Conservation (phyloP, 1,140 invertebrate genomes). For the Phthorimaea operculella region DNA sequence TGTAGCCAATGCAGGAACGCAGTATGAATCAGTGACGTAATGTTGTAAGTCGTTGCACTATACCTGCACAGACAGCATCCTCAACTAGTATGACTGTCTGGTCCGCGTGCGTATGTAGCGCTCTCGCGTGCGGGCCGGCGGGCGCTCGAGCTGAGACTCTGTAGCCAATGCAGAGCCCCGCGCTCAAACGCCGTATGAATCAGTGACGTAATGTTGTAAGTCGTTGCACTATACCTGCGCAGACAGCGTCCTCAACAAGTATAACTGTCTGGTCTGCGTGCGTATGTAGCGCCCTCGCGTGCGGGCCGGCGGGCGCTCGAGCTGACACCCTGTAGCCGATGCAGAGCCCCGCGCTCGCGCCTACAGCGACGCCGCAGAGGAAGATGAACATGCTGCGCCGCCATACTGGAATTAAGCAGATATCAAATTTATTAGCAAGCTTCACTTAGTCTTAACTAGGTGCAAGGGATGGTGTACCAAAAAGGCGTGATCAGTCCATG, state of each 20-base stretch:
- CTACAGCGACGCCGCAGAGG: conserved; percentile 44
- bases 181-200: too few species aligned
- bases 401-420: conserved; percentile 46
- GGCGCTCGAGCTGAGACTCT: conserved; percentile 27
- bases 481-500: too few species aligned
- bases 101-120: conserved; percentile 48
- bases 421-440: too few species aligned
- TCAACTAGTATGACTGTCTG: conserved; percentile 49
- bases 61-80: conserved; percentile 43
- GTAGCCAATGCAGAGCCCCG: conserved; percentile 42
- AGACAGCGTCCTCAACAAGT: conserved; percentile 45
- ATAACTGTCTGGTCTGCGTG: conserved; percentile 48
- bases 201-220: too few species aligned
- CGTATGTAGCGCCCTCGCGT: conserved; percentile 49
- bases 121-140: conserved; percentile 44
- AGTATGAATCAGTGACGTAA: too few species aligned
- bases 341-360: conserved; percentile 41
- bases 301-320: conserved; percentile 37
- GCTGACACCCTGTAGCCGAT: conserved; percentile 37
- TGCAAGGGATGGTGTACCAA: too few species aligned
- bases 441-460: too few species aligned
- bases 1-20: conserved; percentile 40
- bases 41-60: too few species aligned
- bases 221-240: too few species aligned
- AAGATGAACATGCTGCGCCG: conserved; percentile 57